Evolutionary conservation across 2,888 invertebrate species (phyloP).

Genomic region (Athalia circularis): DNA sequence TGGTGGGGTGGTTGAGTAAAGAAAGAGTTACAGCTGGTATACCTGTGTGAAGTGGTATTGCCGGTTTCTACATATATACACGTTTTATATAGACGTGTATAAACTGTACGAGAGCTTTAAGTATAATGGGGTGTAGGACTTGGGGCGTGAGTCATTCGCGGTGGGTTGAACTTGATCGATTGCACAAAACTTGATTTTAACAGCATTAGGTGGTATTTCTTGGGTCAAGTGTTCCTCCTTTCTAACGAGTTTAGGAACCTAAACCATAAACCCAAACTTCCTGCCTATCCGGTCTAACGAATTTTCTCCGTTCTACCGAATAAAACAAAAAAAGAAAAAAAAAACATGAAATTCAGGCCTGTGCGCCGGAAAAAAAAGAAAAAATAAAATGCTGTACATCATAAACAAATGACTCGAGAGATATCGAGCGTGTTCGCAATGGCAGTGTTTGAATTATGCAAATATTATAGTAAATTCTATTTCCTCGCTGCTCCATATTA

Average conservation of each 20-base stretch:
- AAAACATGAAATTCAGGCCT: too few species aligned
- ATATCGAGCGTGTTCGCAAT: not conserved
- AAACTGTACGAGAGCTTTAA: not conserved
- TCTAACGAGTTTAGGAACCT: too few species aligned
- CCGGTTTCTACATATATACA: too few species aligned
- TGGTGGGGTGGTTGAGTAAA: not conserved
- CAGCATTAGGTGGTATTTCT: not conserved
- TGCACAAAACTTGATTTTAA: not conserved
- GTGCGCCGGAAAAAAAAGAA: not conserved
- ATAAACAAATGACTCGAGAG: not conserved
- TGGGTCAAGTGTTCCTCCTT: too few species aligned
- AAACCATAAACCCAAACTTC: too few species aligned
- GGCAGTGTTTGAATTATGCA: not conserved
- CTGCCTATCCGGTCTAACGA: too few species aligned
- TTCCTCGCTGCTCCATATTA: not conserved
- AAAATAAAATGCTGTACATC: not conserved
- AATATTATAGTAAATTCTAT: not conserved
- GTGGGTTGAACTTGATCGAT: slow-evolving; percentile 15
- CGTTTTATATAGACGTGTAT: not conserved
- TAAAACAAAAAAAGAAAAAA: too few species aligned
- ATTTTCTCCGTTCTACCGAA: too few species aligned
- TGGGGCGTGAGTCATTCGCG: not conserved
- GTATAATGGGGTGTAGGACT: not conserved
- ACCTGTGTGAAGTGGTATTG: too few species aligned
- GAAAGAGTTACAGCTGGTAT: not conserved